A percentile compares a stretch with the other conserved stretches of the same genome.
Conservation (phyloP, 2,888 invertebrate species). For the Diaperis boleti region DNA sequence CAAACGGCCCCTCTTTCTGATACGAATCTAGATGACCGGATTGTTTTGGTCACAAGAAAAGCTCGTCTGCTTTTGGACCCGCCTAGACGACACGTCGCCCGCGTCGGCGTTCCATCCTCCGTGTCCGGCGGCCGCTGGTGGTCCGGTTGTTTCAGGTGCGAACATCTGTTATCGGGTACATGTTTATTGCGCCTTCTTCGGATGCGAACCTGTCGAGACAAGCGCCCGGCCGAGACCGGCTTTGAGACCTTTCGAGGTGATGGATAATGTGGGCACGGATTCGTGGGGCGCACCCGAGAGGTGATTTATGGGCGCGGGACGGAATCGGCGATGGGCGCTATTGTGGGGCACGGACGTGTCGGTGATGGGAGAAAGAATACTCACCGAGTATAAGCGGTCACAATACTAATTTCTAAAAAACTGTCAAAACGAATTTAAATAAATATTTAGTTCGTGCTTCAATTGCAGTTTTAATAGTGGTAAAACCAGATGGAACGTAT, state of each 20-base stretch:
- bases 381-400: no score
- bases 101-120: conserved; percentile 9
- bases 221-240: conserved; percentile 13
- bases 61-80: no score
- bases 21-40: no score
- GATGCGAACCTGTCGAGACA: conserved; percentile 33
- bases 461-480: no score
- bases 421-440: no score
- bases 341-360: conserved; percentile 22
- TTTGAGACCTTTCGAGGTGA: conserved; percentile 28
- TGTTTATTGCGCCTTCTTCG: conserved; percentile 35
- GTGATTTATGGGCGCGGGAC: conserved; percentile 22
- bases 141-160: conserved; percentile 38
- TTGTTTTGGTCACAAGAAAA: no score
- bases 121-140: conserved; percentile 32
- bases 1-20: no score
- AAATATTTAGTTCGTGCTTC: no score
- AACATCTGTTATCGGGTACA: conserved; percentile 39
- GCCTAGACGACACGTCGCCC: conserved; percentile 32
- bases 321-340: conserved; percentile 10
- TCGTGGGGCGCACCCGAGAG: conserved; percentile 9
- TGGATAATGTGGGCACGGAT: conserved; percentile 32
- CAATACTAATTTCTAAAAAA: no score
- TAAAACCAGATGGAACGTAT: no score
- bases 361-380: neutral